Conservation (phyloP, 1,140 invertebrate genomes). For the Copidosoma floridanum region DNA sequence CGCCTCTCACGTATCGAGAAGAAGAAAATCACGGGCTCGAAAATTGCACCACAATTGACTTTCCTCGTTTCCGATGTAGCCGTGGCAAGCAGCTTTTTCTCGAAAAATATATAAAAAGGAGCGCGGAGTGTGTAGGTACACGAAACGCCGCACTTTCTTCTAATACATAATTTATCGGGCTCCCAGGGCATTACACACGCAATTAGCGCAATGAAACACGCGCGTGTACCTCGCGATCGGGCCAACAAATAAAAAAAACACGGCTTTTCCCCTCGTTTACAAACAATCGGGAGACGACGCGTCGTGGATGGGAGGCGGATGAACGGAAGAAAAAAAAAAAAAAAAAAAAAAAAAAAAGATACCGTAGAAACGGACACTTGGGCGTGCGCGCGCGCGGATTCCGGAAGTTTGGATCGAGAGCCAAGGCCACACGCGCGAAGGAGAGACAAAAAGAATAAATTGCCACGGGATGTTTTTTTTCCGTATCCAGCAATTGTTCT, state of each 20-base stretch:
- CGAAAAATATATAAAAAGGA: neutral
- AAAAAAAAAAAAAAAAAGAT: neutral
- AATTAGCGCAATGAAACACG: no score
- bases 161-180: conserved; percentile 8
- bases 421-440: neutral
- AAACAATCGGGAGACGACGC: no score
- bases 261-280: conserved; percentile 1
- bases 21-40: neutral
- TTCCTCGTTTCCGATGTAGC: neutral
- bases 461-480: conserved; percentile 19
- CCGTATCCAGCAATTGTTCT: no score
- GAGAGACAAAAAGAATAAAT: neutral
- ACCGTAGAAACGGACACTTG: neutral
- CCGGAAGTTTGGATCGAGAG: neutral
- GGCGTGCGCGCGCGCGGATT: neutral
- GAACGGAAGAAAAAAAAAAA: neutral
- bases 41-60: neutral
- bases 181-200: neutral
- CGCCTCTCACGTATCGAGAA: no score
- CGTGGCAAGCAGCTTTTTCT: no score
- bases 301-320: no score
- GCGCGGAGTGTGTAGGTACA: neutral
- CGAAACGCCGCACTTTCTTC: conserved; percentile 1
- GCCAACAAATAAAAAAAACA: neutral
- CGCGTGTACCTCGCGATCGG: no score